phyloP scores from a whole-genome alignment of 2,797 vertebrate genomes.

The Notoglanidium macrostoma region DNA sequence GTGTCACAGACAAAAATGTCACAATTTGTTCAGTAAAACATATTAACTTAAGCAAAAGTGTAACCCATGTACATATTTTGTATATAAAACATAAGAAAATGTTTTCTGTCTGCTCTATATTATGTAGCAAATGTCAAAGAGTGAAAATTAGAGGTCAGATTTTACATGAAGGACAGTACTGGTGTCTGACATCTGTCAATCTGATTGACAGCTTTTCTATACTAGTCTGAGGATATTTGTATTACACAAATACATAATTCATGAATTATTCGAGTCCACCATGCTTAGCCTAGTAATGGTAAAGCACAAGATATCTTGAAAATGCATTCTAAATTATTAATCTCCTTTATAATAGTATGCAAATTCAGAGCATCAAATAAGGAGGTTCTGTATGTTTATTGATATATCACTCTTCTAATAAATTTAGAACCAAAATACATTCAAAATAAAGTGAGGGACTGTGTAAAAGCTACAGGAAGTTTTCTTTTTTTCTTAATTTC shows the following conservation, averaged over 20 bases:
- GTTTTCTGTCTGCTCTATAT: background rate
- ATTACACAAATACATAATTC: conserved; percentile 47
- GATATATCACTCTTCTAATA: background rate
- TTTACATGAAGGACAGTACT: conserved; percentile 44
- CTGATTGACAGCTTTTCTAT: conserved; percentile 26
- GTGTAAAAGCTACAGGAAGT: background rate
- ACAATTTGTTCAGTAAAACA: too few species aligned
- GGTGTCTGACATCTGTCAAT: conserved; percentile 78
- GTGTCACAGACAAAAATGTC: too few species aligned
- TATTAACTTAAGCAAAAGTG: background rate
- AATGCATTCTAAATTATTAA: background rate
- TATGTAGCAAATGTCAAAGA: conserved; percentile 55
- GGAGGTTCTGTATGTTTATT: background rate
- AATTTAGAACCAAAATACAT: background rate
- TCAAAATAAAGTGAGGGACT: background rate
- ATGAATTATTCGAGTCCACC: conserved; percentile 23
- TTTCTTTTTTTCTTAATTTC: background rate
- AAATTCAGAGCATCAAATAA: background rate
- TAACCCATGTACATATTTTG: background rate
- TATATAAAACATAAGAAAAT: background rate
- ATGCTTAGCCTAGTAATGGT: background rate
- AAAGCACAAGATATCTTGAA: background rate
- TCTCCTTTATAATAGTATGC: background rate
- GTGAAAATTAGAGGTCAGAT: conserved; percentile 66
- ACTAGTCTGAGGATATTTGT: conserved; percentile 44